phyloP scores from a whole-genome alignment of 1,140 invertebrate genomes.

The Drosophila punjabiensis region DNA sequence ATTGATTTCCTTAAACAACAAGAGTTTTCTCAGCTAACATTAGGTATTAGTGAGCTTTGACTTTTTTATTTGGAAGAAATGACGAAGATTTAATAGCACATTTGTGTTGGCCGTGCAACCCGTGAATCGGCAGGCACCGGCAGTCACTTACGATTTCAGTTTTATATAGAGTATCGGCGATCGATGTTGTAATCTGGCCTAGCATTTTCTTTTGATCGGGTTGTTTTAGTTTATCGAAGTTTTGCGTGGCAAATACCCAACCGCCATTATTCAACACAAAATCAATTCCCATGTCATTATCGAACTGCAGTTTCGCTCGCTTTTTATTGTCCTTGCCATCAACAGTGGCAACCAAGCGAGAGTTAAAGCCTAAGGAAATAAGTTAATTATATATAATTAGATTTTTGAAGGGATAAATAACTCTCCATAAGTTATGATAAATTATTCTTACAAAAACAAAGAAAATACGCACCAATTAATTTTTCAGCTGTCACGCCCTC shows the following conservation, averaged over 20 bases:
- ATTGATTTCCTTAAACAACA: neutral
- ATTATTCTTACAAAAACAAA: neutral
- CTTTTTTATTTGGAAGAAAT: conserved; percentile 76
- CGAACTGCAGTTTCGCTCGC: conserved; percentile 86
- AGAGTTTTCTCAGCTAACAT: neutral
- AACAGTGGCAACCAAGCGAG: conserved; percentile 86
- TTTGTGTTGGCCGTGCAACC: conserved; percentile 71
- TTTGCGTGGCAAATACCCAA: conserved; percentile 78
- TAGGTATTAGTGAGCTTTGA: conserved; percentile 52
- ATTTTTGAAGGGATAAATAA: neutral
- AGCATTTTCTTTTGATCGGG: conserved; percentile 72
- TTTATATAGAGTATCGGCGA: conserved; percentile 80
- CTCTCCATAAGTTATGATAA: too few relatives aligned
- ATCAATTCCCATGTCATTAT: conserved; percentile 87
- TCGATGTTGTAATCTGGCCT: conserved; percentile 59
- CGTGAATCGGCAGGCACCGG: conserved; percentile 58
- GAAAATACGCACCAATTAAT: conserved; percentile 63
- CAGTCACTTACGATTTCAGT: conserved; percentile 79
- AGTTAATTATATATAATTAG: neutral
- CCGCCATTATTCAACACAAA: conserved; percentile 75
- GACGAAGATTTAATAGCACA: conserved; percentile 73
- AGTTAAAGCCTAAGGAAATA: conserved; percentile 79
- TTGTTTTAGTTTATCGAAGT: conserved; percentile 72
- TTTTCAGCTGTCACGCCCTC: conserved; percentile 72
- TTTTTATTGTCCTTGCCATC: conserved; percentile 88